These are phyloP conservation scores for Chascanopsetta lugubris DNA, from an alignment of 2,113 vertebrate genomes.

Conservation along the genomic window DNA sequence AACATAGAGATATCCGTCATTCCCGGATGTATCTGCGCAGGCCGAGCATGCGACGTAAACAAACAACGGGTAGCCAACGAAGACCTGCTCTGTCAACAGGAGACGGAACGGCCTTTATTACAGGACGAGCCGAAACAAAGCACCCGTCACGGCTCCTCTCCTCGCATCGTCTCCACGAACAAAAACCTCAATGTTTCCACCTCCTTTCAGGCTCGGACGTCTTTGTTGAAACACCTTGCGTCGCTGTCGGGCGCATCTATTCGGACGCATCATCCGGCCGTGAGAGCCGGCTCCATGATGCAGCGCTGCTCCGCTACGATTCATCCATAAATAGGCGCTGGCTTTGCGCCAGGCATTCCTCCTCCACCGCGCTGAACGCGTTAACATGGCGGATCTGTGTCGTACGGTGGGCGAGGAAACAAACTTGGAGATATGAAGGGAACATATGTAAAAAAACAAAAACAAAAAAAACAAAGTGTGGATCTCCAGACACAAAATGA, in stretches of 20 bases:
- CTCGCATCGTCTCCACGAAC: slow-evolving; percentile 34
- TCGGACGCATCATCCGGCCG: slow-evolving; percentile 55
- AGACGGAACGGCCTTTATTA: slow-evolving; percentile 32
- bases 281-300: slow-evolving; percentile 45
- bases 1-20: not conserved
- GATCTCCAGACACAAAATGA: too few species aligned
- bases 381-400: slow-evolving; percentile 29
- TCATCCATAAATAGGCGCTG: slow-evolving; percentile 46
- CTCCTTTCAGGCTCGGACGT: slow-evolving; percentile 23
- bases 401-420: slow-evolving; percentile 6
- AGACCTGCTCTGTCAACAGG: slow-evolving; percentile 33
- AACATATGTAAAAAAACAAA: slow-evolving; percentile 21
- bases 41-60: slow-evolving; percentile 20
- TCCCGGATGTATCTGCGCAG: not conserved
- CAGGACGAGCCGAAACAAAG: slow-evolving; percentile 59
- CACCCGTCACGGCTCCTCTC: slow-evolving; percentile 42
- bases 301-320: slow-evolving; percentile 29
- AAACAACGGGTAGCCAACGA: slow-evolving; percentile 24
- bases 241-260: slow-evolving; percentile 55
- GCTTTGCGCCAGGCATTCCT: slow-evolving; percentile 59
- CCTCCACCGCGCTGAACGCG: slow-evolving; percentile 43
- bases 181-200: slow-evolving; percentile 36
- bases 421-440: slow-evolving; percentile 2
- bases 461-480: too few species aligned
- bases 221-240: slow-evolving; percentile 48